Evolutionary conservation across 1,140 invertebrate species (phyloP), one percentile per base, ranked within the genome.

Genomic region (Triops longicaudatus): DNA sequence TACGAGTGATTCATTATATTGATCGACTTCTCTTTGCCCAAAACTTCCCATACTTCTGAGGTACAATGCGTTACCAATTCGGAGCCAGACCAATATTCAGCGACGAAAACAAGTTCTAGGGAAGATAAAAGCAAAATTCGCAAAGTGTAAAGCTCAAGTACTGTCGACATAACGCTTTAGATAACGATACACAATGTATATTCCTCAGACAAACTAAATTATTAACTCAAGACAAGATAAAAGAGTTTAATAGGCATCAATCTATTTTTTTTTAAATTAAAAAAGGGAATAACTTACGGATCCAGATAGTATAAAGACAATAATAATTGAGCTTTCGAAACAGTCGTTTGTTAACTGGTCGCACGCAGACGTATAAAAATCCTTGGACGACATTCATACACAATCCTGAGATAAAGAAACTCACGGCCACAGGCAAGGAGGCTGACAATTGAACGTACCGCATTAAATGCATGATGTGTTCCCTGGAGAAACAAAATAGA

Each of bases 1-100:
- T 95, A 98, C 75, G 89, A 90, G 83, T 98, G 96, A 84, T 98
- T 98, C 93, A 98, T 96, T 37, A 98, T 86, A 41, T 95, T 88
- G 81, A 95, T 89, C 17, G 90, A 91, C 86, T 98, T 94, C 82
- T 98, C 95, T 79, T 92, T 92, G 12, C 93, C 94, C 84, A 91
- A 91, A 84, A 89, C 90, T 83, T 92, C 90, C 4, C 91, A 86
- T 82, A 90, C 90, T 80, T 95, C 91, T 77, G 92, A 87, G 81
- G 90, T 90, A 80, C 90, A 88, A 81, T 94, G 95, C 22, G 96
- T 82, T 73, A 88, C 84, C 80, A 93, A 82, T 79, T 90, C 89
- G 50, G 90, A 89, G 50, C 88, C 89, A 76, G 94, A 90, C 94
- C 95, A 98, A 94, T 95, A 98, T 86, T 97, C 93, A 77, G 90